These are phyloP conservation scores for Spilarctia lutea DNA, from an alignment of 2,888 invertebrate species.

Conservation along the genomic window DNA sequence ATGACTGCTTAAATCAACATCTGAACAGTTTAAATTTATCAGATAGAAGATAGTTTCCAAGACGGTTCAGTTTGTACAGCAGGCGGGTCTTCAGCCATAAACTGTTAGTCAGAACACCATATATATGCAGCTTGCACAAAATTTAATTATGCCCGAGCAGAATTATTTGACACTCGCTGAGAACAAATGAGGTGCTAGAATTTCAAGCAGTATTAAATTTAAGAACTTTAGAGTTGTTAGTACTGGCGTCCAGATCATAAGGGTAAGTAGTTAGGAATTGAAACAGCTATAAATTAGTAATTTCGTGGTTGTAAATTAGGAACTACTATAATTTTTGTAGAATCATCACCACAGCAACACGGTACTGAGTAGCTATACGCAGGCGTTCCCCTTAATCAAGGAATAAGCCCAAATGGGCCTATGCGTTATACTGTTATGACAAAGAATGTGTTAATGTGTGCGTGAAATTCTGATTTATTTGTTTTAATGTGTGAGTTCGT, in stretches of 20 bases:
- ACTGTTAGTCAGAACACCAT: background rate
- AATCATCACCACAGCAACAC: too few relatives aligned
- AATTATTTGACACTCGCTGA: slow-evolving; percentile 40
- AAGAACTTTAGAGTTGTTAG: slow-evolving; percentile 22
- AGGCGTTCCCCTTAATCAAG: too few relatives aligned
- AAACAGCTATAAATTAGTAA: background rate
- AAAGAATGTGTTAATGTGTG: too few relatives aligned
- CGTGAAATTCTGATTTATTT: too few relatives aligned
- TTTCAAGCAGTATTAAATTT: slow-evolving; percentile 38
- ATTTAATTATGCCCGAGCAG: slow-evolving; percentile 41
- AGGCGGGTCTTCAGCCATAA: background rate
- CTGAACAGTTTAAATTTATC: background rate
- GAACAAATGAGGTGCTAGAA: slow-evolving; percentile 30
- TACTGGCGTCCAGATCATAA: slow-evolving; percentile 5
- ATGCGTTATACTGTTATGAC: too few relatives aligned
- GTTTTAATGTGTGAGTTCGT: too few relatives aligned
- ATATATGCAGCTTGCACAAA: slow-evolving; percentile 34
- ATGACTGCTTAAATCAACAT: too few relatives aligned
- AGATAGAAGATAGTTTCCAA: background rate
- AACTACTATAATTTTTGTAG: too few relatives aligned
- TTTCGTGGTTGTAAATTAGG: too few relatives aligned
- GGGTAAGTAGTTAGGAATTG: background rate
- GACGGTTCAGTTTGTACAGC: background rate
- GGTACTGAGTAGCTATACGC: too few relatives aligned
- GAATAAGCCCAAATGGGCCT: too few relatives aligned